Percentiles rank a stretch among this genome's conserved stretches.
Evolutionary conservation across 2,113 vertebrate genomes (phyloP).

Genomic region (Poecilia latipinna): DNA sequence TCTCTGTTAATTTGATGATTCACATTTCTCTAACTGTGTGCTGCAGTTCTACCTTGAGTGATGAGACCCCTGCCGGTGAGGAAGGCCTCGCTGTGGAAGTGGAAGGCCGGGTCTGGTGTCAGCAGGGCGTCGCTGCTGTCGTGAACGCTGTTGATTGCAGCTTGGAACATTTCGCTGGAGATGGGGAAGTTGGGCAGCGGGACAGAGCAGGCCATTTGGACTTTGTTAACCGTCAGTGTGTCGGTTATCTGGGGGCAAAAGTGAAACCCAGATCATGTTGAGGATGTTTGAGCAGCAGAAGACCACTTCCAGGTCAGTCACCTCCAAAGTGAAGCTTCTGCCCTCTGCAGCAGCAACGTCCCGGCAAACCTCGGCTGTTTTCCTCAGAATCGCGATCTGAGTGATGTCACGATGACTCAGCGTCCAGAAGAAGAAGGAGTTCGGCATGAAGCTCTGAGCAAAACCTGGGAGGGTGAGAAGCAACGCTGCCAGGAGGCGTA

Average conservation of each 20-base stretch:
- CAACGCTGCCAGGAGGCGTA: background rate
- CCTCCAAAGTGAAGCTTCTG: slow-evolving; percentile 53
- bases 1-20: too few species aligned
- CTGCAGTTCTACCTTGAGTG: slow-evolving; percentile 31
- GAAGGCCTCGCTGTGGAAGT: slow-evolving; percentile 71
- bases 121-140: background rate
- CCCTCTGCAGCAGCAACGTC: slow-evolving; percentile 50
- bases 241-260: slow-evolving; percentile 55
- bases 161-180: slow-evolving; percentile 51
- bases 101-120: rapidly evolving
- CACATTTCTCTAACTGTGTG: too few species aligned
- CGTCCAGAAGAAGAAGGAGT: slow-evolving; percentile 30
- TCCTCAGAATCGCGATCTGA: slow-evolving; percentile 49
- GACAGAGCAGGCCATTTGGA: slow-evolving; percentile 60
- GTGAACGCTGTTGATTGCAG: slow-evolving; percentile 33
- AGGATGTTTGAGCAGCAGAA: too few species aligned
- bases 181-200: background rate
- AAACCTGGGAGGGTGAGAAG: slow-evolving; percentile 24
- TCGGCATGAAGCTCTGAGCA: slow-evolving; percentile 53
- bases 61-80: slow-evolving; percentile 52
- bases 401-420: slow-evolving; percentile 66
- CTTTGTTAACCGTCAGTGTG: slow-evolving; percentile 38
- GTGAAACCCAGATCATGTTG: too few species aligned
- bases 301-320: slow-evolving; percentile 26
- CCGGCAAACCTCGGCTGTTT: slow-evolving; percentile 65